Evolutionary conservation across 2,797 vertebrate species (phyloP).

Genomic region (Pseudochirops corinnae): DNA sequence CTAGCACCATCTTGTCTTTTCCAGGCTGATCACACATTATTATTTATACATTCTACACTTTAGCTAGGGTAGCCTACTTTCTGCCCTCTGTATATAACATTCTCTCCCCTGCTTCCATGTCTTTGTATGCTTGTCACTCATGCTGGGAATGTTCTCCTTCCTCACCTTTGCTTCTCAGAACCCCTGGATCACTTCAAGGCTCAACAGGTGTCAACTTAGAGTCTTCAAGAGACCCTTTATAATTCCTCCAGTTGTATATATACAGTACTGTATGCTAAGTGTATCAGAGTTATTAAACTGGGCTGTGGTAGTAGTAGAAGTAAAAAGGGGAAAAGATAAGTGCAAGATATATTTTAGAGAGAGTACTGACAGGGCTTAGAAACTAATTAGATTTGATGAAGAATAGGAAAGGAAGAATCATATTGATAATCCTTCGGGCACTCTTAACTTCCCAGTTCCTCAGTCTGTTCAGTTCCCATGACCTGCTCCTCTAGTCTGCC

Average conservation of each 20-base stretch:
- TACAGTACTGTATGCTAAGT: neutral
- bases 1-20: neutral
- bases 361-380: neutral
- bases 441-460: neutral
- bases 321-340: neutral
- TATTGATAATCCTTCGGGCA: neutral
- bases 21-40: neutral
- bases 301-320: neutral
- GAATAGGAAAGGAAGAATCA: neutral
- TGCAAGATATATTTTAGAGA: neutral
- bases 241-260: neutral
- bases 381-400: neutral
- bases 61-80: neutral
- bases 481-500: neutral
- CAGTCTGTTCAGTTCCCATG: neutral
- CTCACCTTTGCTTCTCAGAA: neutral
- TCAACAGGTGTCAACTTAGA: neutral
- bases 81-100: neutral
- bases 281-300: neutral
- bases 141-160: neutral
- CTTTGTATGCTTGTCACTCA: neutral
- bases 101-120: neutral
- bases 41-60: neutral
- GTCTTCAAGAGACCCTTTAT: neutral
- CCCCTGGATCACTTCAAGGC: neutral